phyloP scores from a whole-genome alignment of 2,888 invertebrate species.

The Drosophila bunnanda region DNA sequence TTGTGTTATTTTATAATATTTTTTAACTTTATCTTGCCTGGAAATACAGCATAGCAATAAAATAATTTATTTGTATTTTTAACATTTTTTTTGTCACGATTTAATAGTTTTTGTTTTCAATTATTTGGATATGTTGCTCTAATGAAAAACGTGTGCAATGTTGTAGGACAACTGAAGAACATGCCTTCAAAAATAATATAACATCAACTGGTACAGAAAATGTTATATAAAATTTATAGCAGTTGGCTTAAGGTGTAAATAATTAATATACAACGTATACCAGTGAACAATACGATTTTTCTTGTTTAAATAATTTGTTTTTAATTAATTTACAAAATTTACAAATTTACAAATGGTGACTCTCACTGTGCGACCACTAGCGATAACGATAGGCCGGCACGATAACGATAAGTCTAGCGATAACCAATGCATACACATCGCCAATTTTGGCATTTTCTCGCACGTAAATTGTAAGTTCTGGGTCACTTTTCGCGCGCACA shows the following conservation, averaged over 20 bases:
- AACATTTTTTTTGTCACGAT: neutral
- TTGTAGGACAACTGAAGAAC: no score
- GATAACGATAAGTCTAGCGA: conserved; percentile 4
- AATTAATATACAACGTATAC: no score
- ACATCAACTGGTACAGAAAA: neutral
- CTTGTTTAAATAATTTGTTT: no score
- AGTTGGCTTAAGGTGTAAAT: no score
- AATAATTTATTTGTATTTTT: no score
- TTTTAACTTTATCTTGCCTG: neutral
- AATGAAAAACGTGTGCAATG: no score
- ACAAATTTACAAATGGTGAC: no score
- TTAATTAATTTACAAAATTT: no score
- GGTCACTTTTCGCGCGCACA: conserved; percentile 25
- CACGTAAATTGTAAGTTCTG: conserved; percentile 20
- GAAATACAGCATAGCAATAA: neutral
- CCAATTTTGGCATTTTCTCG: conserved; percentile 38
- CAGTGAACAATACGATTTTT: no score
- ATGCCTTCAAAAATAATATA: neutral
- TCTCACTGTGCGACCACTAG: no score
- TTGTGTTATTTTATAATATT: neutral
- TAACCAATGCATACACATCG: conserved; percentile 35
- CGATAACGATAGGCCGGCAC: neutral
- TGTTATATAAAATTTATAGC: neutral
- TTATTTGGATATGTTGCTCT: no score
- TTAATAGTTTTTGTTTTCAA: no score